phyloP scores from a whole-genome alignment of 2,797 vertebrate species.

The Salmo trutta region DNA sequence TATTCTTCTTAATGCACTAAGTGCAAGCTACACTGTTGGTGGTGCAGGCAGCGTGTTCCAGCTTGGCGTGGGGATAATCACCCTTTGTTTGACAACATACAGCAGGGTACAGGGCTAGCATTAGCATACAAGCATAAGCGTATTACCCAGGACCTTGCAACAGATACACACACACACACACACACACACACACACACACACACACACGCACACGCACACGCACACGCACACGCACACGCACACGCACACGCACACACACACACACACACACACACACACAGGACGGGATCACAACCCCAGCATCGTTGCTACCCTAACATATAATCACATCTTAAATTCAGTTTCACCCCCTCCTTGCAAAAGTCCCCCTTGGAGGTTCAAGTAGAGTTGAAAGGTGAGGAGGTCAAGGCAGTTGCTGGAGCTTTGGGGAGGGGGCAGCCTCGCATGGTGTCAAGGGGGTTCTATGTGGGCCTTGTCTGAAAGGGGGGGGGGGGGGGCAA shows the following conservation, averaged over 20 bases:
- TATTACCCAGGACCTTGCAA: constrained; percentile 73
- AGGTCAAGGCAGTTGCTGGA: constrained; percentile 80
- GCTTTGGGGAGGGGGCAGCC: constrained; percentile 62
- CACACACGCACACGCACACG: constrained; percentile 74
- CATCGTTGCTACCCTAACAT: constrained; percentile 72
- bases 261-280: constrained; percentile 8
- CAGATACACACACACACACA: constrained; percentile 73
- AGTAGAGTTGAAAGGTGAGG: constrained; percentile 84
- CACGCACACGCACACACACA: constrained; percentile 61
- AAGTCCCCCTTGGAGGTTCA: constrained; percentile 83
- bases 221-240: constrained; percentile 62
- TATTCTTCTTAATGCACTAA: constrained; percentile 69
- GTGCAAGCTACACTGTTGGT: constrained; percentile 79
- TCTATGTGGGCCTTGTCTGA: neutral
- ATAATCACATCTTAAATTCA: constrained; percentile 68
- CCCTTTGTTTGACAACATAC: constrained; percentile 82
- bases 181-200: constrained; percentile 65
- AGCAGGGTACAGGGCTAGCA: constrained; percentile 71
- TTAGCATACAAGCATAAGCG: constrained; percentile 78
- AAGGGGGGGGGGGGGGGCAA: too few relatives aligned
- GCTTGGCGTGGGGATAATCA: constrained; percentile 85
- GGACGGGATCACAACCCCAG: constrained; percentile 74
- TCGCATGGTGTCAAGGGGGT: constrained; percentile 65
- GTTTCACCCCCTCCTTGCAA: constrained; percentile 61
- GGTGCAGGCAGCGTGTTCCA: constrained; percentile 72